Percentiles rank a stretch among this genome's conserved stretches.
These are phyloP conservation scores for Tonatia bakeri DNA, from an alignment of 2,113 vertebrate genomes.

Conservation along the genomic window DNA sequence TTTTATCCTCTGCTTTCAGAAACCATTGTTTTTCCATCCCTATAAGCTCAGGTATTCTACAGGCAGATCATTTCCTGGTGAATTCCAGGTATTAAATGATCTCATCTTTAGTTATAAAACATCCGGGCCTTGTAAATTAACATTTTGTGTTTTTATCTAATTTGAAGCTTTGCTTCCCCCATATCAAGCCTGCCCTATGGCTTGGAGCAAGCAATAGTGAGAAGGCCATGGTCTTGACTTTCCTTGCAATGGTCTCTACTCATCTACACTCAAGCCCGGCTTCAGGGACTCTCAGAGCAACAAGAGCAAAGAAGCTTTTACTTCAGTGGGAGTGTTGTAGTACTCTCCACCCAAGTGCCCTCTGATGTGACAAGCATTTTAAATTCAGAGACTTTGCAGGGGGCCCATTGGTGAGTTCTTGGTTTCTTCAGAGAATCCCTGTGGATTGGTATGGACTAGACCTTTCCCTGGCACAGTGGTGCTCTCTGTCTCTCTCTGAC, in stretches of 20 bases:
- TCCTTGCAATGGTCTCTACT: not conserved
- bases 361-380: not conserved
- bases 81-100: not conserved
- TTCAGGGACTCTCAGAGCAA: not conserved
- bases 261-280: not conserved
- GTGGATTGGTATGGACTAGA: not conserved
- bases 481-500: not conserved
- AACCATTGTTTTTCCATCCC: not conserved
- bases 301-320: not conserved
- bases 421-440: not conserved
- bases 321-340: rapidly evolving
- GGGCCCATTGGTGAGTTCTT: not conserved
- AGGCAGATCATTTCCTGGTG: not conserved
- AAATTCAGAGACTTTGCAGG: not conserved
- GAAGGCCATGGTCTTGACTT: not conserved
- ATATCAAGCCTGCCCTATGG: not conserved
- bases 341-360: not conserved
- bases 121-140: not conserved
- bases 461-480: too few species aligned
- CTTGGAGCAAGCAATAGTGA: not conserved
- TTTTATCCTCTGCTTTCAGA: not conserved
- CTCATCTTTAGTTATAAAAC: not conserved
- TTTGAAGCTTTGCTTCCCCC: not conserved
- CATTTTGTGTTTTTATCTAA: not conserved
- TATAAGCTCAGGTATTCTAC: not conserved